Evolutionary conservation across 2,113 vertebrate species (phyloP), one percentile per base, ranked within the genome.

Genomic region (Athene cunicularia): DNA sequence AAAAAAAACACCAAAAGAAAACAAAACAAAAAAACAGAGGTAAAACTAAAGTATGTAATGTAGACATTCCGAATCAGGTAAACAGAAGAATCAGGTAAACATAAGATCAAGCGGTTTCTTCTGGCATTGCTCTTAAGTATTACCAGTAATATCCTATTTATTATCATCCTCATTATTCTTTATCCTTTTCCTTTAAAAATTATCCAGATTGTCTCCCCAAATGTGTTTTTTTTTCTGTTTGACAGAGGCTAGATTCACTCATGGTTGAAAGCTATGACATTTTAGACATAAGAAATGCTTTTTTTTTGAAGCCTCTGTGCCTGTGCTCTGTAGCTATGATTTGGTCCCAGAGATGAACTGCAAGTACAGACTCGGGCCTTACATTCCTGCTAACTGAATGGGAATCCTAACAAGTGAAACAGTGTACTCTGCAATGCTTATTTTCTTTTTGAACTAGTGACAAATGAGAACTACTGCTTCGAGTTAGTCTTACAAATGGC

Each of bases 1-100:
- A 53, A 86, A 72, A 91, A 62, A 6, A 75, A 88, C 60, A 33
- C 9, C 56, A 87, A 72, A 91, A 62, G 6, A 80, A 88, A 60
- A 33, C 9, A 28, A 45, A 41, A 47, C 15, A 63, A 47, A 70
- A 92, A 85, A 59, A 2, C 18, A 71, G 39, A 96, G 72, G 59
- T 86, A 93, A 94, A 80, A 49, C 41, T 87, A 67, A 95, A 97
- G 55, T 88, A 94, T 60, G 75, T 89, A 98, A 95, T 41, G 62
- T 72, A 80, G 77, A 83, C 80, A 95, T 95, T 93, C 37, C 45
- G 90, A 96, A 97, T 55, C 83, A 81, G 26, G 85, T 79, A 91
- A 94, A 95, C 62, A 82, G 39, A 96, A 86, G 90, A 96, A 97
- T 55, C 83, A 81, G 26, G 85, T 79, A 91, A 94, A 95, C 62